Evolutionary conservation across 2,797 vertebrate genomes (phyloP), one percentile per base, ranked within the genome.

Genomic region (Silurus aristotelis): DNA sequence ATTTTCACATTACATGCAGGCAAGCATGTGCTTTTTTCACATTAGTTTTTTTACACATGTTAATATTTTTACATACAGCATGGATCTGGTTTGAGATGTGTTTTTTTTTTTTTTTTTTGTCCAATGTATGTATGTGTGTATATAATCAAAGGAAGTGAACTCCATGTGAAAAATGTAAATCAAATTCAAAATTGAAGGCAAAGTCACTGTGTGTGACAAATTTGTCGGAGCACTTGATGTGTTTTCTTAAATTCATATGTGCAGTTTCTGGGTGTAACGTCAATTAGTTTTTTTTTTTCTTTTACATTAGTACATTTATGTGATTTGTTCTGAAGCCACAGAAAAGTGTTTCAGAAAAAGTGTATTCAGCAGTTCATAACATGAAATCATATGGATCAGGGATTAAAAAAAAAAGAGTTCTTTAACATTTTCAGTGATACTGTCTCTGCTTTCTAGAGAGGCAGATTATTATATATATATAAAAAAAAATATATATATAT

Each of bases 401-500:
- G 31, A 22, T 43, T 22, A 43, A 38, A 38, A 38, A 38, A 38
- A 38, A 38, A 38, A 38, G 17, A 20, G 4, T 60, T 14, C 7
- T 55, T 75, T 78, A 76, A 31, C 25, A 17, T 14, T 76, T 76
- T 76, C 25, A 75, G 25, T n/a, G n/a, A 75, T 25, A 75, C 9
- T 13, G 43, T n/a, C 20, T 5, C 13, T 7, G 13, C 43, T 13
- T 72, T 72, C 70, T 10, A 3, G 17, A 38, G 13, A 27, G 67
- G 19, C 67, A 43, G 17, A 43, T 67, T 27, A 4, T 38, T 4
- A 38, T 38, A 38, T n/a, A n/a, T n/a, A n/a, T n/a, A 58, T 14
- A 58, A 15, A 58, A 19, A 0, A 58, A 58, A 1, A 58, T n/a
- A n/a, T n/a, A n/a, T n/a, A n/a, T n/a, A n/a, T n/a, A n/a, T n/a